Conservation (phyloP, 1,140 invertebrate genomes). For the Brachionus sp. region DNA sequence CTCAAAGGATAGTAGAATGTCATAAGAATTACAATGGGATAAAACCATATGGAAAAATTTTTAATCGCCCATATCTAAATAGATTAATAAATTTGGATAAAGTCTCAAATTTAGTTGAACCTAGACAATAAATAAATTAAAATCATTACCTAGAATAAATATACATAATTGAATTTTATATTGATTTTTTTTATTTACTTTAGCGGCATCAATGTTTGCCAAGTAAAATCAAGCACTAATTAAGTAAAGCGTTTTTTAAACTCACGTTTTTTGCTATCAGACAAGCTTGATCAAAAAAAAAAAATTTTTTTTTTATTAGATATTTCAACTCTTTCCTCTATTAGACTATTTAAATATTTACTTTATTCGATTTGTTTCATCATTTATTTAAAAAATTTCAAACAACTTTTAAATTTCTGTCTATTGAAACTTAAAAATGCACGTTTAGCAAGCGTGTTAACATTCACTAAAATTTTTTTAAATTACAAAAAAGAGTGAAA, state of each 20-base stretch:
- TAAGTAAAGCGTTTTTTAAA: background rate
- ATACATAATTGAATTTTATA: background rate
- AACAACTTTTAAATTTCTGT: background rate
- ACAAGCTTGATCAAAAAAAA: background rate
- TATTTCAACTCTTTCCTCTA: background rate
- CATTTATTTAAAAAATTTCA: background rate
- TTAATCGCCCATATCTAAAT: background rate
- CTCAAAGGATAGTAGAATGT: background rate
- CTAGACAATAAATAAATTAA: background rate
- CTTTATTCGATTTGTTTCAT: background rate
- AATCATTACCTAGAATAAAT: background rate
- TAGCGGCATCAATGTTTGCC: background rate
- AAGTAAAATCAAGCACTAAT: background rate
- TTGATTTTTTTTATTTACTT: background rate
- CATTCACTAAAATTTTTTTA: background rate
- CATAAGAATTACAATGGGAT: background rate
- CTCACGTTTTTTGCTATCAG: background rate
- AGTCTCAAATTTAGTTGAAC: background rate
- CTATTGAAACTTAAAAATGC: background rate
- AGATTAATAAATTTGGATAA: background rate
- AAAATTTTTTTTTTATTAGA: background rate
- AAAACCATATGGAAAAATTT: background rate
- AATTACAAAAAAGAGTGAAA: background rate
- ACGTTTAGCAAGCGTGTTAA: background rate
- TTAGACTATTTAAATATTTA: background rate